These are phyloP conservation scores for Holacanthella duospinosa DNA, from an alignment of 2,888 invertebrate species.

Conservation along the genomic window DNA sequence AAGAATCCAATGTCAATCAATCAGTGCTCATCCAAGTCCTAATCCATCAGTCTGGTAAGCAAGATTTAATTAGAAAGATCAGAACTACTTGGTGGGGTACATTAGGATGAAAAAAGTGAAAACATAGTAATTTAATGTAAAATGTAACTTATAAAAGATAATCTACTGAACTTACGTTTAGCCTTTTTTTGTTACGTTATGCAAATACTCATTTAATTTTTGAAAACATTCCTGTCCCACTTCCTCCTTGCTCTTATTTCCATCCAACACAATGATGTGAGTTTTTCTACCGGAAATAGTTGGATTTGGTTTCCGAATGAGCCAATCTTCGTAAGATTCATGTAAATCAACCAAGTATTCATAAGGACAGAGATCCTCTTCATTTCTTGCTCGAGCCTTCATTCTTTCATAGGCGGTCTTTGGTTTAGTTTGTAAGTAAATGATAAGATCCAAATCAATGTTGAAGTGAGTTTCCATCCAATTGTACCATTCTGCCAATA, in stretches of 20 bases:
- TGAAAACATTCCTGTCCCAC: constrained; percentile 16
- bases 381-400: constrained; percentile 41
- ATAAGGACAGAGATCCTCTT: constrained; percentile 43
- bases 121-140: too few species aligned
- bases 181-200: too few species aligned
- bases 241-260: constrained; percentile 28
- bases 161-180: too few species aligned
- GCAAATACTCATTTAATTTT: not conserved
- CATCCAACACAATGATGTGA: constrained; percentile 31
- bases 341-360: constrained; percentile 42
- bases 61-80: too few species aligned
- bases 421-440: constrained; percentile 44
- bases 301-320: constrained; percentile 36
- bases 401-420: constrained; percentile 43
- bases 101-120: too few species aligned
- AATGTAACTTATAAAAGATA: too few species aligned
- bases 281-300: too few species aligned
- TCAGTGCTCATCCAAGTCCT: not conserved
- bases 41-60: too few species aligned
- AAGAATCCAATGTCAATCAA: not conserved
- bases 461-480: constrained; percentile 44
- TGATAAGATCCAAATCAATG: constrained; percentile 45
- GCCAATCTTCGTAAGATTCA: constrained; percentile 45
- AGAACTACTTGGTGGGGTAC: too few species aligned
- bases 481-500: constrained; percentile 46